Base-by-base conservation (phyloP, 2,888 invertebrate genomes). In the Pilophorus perplexus region DNA sequence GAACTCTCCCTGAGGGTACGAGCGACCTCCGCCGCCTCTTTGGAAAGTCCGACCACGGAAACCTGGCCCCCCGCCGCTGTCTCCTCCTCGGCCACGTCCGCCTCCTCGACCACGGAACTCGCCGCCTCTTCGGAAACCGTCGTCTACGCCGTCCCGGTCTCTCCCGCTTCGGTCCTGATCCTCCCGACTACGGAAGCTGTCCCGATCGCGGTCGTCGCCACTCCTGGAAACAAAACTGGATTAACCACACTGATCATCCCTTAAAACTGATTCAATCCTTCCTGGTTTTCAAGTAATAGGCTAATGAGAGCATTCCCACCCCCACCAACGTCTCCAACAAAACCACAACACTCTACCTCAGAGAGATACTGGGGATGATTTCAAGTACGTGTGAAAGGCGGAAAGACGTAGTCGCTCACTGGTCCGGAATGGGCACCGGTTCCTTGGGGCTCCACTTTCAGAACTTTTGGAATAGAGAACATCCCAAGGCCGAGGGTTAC, bases 1-100 rank as follows among this genome's bases (percentile, higher is more conserved):
- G 69, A 81, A 80, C 73, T 74, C 78, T 73, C 75, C 83, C 64
- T 70, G 72, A 23, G 70, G 68, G 42, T 72, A 72, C 20, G 71
- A 68, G 18, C 72, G 71, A 14, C 72, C 71, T 40, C 71, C 70
- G 38, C 71, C 71, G 1, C 42, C 70, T n/a, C n/a, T n/a, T n/a
- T n/a, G n/a, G n/a, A n/a, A n/a, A n/a, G n/a, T n/a, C n/a, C n/a
- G n/a, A 6, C 52, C 64, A 12, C 40, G 5, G 16, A 4, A n/a
- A 5, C 40, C 40, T 66, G 33, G 12, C 50, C 54, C 57, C 55
- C 81, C 79, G 64, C 81, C 76, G 73, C 73, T 77, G 38, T 75
- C 75, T 78, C 65, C 75, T 78, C 65, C 71, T 44, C 74, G 74
- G n/a, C 70, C 72, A 66, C 71, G 73, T 22, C 71, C 69, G 42